Evolutionary conservation across 2,888 invertebrate genomes (phyloP), one percentile per base, ranked within the genome.

Genomic region (Lithosia quadra): DNA sequence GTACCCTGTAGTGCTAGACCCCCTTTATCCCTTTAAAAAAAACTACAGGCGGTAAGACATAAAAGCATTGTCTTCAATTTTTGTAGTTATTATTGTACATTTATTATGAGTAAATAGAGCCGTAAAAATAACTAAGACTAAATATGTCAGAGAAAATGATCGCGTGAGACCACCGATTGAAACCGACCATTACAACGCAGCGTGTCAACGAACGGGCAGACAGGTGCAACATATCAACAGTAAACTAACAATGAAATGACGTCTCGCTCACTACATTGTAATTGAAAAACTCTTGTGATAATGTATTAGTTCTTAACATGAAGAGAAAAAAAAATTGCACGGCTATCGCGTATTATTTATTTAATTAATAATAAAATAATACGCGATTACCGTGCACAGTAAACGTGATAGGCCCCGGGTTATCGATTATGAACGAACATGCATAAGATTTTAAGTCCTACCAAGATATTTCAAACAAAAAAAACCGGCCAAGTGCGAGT

Each of bases 61-160:
- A 60, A 60, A 36, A 22, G 18, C 9, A 10, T 39, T 13, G 2
- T 22, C 9, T 39, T 60, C 15, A 22, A 39, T 24, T 39, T 9
- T 60, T 22, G 22, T 36, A 9, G 60, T 22, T 22, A 36, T 60
- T 59, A 60, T 53, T 21, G 15, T 24, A 9, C 33, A 65, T 63
- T 68, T 75, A 71, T 82, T 81, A 79, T 77, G 72, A 73, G 72
- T 77, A 79, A 77, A 67, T 55, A 65, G 68, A 74, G 66, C 62
- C 74, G 82, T 81, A 81, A 80, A 84, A 84, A 86, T 84, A 83
- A 73, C 79, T 80, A 69, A 65, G 68, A 80, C 73, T 75, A 76
- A 77, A 75, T 78, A 68, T 69, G 67, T 68, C 36, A 75, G 77
- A 75, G 76, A 77, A 84, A 77, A 79, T 73, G 33, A 76, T 86